Conservation (phyloP, 2,113 vertebrate genomes). For the Drymodes brunneopygia region DNA sequence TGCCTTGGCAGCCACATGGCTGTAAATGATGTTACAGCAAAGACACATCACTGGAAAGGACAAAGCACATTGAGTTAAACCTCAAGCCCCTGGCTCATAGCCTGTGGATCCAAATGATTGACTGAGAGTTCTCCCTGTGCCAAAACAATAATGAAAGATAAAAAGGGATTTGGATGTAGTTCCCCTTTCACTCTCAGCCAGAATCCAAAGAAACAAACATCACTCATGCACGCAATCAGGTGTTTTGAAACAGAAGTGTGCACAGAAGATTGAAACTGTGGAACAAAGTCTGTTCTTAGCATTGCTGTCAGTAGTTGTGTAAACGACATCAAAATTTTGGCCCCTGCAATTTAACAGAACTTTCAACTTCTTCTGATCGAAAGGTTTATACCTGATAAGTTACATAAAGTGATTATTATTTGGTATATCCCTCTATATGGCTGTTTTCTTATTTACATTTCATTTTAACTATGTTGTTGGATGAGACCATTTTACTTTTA, state of each 20-base stretch:
- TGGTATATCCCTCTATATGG: background rate
- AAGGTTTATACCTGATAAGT: background rate
- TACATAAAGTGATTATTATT: background rate
- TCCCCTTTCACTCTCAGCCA: background rate
- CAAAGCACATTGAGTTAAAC: background rate
- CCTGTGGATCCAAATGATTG: background rate
- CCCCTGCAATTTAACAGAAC: background rate
- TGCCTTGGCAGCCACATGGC: background rate
- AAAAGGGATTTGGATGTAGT: background rate
- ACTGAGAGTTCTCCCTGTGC: background rate
- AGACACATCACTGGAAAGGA: background rate
- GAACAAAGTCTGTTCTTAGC: background rate
- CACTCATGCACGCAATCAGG: too few relatives aligned
- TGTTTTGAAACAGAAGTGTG: background rate
- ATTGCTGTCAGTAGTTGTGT: background rate
- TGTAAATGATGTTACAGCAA: background rate
- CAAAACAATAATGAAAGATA: background rate
- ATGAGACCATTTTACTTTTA: background rate
- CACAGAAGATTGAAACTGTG: background rate
- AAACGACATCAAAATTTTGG: background rate
- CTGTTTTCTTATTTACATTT: background rate
- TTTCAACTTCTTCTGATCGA: background rate
- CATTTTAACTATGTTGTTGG: background rate
- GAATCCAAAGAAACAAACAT: background rate
- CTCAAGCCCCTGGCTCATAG: background rate